Evolutionary conservation across 2,888 invertebrate genomes (phyloP).

Genomic region (Cephus pulcher): DNA sequence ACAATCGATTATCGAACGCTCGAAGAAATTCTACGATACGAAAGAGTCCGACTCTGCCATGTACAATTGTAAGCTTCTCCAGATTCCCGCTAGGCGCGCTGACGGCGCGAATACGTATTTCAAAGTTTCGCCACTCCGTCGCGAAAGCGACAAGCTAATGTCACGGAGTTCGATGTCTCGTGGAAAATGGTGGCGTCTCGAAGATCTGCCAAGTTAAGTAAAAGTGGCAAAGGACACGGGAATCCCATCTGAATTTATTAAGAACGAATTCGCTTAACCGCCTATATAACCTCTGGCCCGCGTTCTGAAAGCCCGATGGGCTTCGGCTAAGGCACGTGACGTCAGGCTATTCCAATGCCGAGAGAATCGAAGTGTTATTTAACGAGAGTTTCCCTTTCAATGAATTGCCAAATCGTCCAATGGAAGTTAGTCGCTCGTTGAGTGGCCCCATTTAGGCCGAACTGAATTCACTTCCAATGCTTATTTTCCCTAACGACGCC

Average conservation of each 20-base stretch:
- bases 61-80: too few species aligned
- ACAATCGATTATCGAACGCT: too few species aligned
- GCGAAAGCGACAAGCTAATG: neutral
- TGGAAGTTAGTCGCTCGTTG: neutral
- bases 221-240: slow-evolving; percentile 41
- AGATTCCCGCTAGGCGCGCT: too few species aligned
- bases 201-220: slow-evolving; percentile 37
- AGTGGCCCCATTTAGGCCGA: slow-evolving; percentile 4
- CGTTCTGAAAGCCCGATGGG: neutral
- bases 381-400: neutral
- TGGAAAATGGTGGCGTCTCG: slow-evolving; percentile 26
- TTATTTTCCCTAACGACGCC: neutral
- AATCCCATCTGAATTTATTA: slow-evolving; percentile 51
- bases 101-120: too few species aligned
- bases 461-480: neutral
- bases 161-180: neutral
- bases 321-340: neutral
- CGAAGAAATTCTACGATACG: too few species aligned
- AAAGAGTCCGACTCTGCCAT: too few species aligned
- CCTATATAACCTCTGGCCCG: slow-evolving; percentile 21
- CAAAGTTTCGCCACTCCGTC: neutral
- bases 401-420: neutral
- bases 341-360: neutral
- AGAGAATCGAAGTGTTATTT: neutral
- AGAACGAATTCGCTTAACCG: slow-evolving; percentile 43